phyloP scores from a whole-genome alignment of 2,113 vertebrate genomes.

The Cynoglossus semilaevis region DNA sequence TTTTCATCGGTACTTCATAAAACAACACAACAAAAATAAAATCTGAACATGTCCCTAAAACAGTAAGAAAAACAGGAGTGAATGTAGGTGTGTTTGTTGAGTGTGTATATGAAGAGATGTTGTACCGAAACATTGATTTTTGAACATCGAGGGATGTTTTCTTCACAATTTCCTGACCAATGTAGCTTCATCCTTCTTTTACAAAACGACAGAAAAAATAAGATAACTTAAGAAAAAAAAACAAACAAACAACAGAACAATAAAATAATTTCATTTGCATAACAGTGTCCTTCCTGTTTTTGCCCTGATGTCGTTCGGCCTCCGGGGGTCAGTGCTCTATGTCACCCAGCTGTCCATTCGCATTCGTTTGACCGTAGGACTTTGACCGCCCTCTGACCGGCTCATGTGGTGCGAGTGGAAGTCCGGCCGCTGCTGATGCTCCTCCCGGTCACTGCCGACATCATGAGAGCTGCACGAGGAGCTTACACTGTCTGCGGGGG shows the following conservation, averaged over 20 bases:
- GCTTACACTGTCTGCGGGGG: slow-evolving; percentile 89
- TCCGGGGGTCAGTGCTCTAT: slow-evolving; percentile 52
- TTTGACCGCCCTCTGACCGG: slow-evolving; percentile 81
- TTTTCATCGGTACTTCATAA: too few species aligned
- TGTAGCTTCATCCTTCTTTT: neutral
- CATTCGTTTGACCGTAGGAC: slow-evolving; percentile 89
- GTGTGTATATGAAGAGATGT: slow-evolving; percentile 1
- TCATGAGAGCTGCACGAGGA: slow-evolving; percentile 94
- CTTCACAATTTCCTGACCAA: neutral
- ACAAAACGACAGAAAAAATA: slow-evolving; percentile 10
- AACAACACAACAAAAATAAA: too few species aligned
- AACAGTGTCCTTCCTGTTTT: slow-evolving; percentile 49
- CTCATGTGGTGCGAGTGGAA: slow-evolving; percentile 79
- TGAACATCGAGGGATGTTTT: neutral
- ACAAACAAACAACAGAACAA: slow-evolving; percentile 28
- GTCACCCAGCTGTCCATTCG: slow-evolving; percentile 95
- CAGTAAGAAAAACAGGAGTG: too few species aligned
- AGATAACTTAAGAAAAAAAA: slow-evolving; percentile 27
- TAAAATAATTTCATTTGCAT: slow-evolving; percentile 45
- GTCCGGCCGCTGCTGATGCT: slow-evolving; percentile 81
- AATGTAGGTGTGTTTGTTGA: neutral
- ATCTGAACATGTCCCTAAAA: too few species aligned
- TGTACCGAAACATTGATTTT: slow-evolving; percentile 6
- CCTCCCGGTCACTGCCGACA: slow-evolving; percentile 84
- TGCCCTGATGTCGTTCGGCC: slow-evolving; percentile 2